phyloP scores from a whole-genome alignment of 2,113 vertebrate species.

The Plecturocebus donacophilus region DNA sequence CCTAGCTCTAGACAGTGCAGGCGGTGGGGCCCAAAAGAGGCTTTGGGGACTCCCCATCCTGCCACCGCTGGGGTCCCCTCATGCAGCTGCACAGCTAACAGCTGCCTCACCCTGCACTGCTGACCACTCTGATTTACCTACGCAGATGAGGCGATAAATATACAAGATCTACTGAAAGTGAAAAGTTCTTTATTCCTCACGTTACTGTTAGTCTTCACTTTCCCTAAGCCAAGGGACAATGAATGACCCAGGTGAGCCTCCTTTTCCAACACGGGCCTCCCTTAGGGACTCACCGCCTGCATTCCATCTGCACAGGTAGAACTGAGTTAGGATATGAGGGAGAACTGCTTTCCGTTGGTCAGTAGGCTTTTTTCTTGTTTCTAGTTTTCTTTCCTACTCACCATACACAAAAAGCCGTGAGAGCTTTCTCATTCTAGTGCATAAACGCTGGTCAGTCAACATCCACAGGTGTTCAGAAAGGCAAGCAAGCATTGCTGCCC shows the following conservation, averaged over 20 bases:
- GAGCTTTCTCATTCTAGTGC: not conserved
- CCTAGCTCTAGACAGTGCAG: not conserved
- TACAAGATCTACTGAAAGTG: not conserved
- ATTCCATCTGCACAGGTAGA: not conserved
- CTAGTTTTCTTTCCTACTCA: not conserved
- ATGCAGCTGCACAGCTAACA: not conserved
- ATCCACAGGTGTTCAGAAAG: not conserved
- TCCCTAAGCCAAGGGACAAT: not conserved
- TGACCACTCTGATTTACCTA: constrained; percentile 58
- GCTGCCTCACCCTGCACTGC: not conserved
- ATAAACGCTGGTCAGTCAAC: not conserved
- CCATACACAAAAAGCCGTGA: not conserved
- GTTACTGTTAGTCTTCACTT: not conserved
- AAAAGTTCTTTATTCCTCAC: not conserved
- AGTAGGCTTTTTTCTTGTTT: not conserved
- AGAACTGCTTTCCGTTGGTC: not conserved
- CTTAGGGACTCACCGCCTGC: not conserved
- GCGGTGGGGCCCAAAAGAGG: rapidly evolving
- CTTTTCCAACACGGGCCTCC: not conserved
- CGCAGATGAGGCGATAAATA: constrained; percentile 54
- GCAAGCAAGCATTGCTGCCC: not conserved
- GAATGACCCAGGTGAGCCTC: not conserved
- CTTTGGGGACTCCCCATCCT: constrained; percentile 42
- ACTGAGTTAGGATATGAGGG: not conserved
- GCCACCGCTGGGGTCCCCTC: not conserved